Percentiles rank a stretch among this genome's conserved stretches.
Conservation (phyloP, 2,113 vertebrate genomes). For the Tonatia bakeri region DNA sequence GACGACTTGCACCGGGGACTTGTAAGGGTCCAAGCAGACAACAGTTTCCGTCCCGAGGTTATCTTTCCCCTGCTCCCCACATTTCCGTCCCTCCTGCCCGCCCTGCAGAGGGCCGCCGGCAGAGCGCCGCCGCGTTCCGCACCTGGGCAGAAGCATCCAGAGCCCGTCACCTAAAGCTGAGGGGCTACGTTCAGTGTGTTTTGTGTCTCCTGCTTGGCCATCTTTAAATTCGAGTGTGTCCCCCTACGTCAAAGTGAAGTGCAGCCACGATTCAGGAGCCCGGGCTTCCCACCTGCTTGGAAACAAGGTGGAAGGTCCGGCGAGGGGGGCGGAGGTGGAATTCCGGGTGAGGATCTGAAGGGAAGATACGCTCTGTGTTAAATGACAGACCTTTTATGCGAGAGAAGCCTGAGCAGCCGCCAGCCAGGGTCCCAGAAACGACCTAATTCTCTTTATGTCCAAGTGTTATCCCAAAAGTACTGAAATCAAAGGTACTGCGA, state of each 20-base stretch:
- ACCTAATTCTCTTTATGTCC: neutral
- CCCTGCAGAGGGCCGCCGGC: neutral
- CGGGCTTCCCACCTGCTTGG: neutral
- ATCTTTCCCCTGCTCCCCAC: neutral
- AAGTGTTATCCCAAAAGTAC: neutral
- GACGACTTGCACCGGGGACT: neutral
- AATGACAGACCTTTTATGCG: neutral
- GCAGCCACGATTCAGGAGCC: too few species aligned
- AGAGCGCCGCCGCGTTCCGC: neutral
- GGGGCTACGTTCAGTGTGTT: neutral
- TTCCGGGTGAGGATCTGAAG: neutral
- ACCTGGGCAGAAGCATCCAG: accelerated
- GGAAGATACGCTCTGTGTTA: neutral
- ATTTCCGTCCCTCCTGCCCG: neutral
- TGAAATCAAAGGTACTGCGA: neutral
- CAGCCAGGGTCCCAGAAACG: neutral
- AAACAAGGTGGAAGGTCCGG: neutral
- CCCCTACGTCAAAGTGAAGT: too few species aligned
- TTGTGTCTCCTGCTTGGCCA: neutral
- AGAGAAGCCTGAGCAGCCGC: neutral
- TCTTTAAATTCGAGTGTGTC: neutral
- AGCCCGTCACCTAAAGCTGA: neutral
- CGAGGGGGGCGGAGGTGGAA: too few species aligned
- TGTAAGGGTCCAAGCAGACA: neutral
- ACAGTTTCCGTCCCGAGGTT: neutral